Evolutionary conservation across 2,797 vertebrate genomes (phyloP).

Genomic region (Sciurus vulgaris): DNA sequence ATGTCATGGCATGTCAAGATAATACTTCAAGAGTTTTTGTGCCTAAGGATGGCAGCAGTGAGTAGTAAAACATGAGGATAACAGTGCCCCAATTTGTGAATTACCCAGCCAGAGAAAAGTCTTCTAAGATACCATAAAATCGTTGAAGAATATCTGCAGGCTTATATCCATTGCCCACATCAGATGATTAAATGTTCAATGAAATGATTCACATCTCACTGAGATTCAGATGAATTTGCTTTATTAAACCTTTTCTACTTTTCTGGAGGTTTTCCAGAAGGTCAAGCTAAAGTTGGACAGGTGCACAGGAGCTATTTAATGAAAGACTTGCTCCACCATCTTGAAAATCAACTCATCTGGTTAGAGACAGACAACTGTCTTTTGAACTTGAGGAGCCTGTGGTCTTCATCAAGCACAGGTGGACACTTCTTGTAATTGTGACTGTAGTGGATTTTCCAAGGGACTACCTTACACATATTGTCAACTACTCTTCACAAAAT

Average conservation of each 20-base stretch:
- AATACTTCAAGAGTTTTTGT: background rate
- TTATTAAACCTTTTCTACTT: background rate
- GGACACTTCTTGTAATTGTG: background rate
- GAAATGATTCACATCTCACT: background rate
- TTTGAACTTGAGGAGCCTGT: background rate
- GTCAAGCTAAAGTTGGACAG: background rate
- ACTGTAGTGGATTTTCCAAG: background rate
- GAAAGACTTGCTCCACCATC: background rate
- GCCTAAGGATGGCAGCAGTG: background rate
- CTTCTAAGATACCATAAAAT: background rate
- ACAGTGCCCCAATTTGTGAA: too few species aligned
- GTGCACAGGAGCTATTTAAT: background rate
- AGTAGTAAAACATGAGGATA: background rate
- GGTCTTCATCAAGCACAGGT: background rate
- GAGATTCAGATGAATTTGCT: background rate
- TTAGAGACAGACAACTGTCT: too few species aligned
- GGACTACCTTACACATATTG: accelerated
- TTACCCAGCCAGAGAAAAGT: background rate
- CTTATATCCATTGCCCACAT: background rate
- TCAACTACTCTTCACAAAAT: background rate
- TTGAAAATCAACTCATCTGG: background rate
- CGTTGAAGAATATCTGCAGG: background rate
- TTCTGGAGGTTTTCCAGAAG: background rate
- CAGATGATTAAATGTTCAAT: background rate
- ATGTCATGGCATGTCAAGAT: background rate